Conservation (phyloP, 2,113 vertebrate genomes). For the Brachionichthys hirsutus region DNA sequence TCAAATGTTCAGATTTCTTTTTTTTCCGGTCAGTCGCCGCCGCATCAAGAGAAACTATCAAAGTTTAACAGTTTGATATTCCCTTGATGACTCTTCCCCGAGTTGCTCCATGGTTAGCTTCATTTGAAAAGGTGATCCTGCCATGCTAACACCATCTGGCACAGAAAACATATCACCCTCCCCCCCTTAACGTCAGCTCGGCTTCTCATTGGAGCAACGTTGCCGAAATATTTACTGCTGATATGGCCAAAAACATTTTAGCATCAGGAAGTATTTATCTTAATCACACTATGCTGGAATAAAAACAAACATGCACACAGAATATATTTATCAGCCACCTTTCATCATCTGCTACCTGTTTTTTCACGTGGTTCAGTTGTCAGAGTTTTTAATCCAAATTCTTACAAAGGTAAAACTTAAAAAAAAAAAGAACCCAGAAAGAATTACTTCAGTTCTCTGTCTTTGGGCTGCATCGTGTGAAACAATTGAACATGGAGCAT, state of each 20-base stretch:
- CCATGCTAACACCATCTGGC: constrained; percentile 59
- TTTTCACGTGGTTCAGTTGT: constrained; percentile 88
- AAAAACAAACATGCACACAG: constrained; percentile 29
- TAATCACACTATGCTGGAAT: constrained; percentile 8
- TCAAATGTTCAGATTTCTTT: constrained; percentile 39
- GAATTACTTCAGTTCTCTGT: constrained; percentile 84
- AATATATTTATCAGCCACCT: constrained; percentile 54
- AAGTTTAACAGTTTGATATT: constrained; percentile 34
- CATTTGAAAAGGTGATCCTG: constrained; percentile 59
- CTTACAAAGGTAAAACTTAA: constrained; percentile 37
- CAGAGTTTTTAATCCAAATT: constrained; percentile 76
- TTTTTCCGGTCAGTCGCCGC: constrained; percentile 19
- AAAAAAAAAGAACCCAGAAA: constrained; percentile 22
- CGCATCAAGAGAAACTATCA: constrained; percentile 55
- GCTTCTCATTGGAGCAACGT: constrained; percentile 52
- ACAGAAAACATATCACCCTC: constrained; percentile 44
- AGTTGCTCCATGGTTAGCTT: constrained; percentile 22
- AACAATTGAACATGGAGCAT: constrained; percentile 67
- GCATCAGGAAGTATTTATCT: constrained; percentile 5
- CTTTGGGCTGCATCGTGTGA: constrained; percentile 82
- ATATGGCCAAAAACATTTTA: constrained; percentile 15
- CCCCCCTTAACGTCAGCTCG: constrained; percentile 30
- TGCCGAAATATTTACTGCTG: constrained; percentile 32
- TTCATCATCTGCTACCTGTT: constrained; percentile 75
- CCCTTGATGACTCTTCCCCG: constrained; percentile 38